Percentiles rank a stretch among this genome's conserved stretches.
phyloP scores from a whole-genome alignment of 2,113 vertebrate species.

The Pseudorectes ferrugineus region DNA sequence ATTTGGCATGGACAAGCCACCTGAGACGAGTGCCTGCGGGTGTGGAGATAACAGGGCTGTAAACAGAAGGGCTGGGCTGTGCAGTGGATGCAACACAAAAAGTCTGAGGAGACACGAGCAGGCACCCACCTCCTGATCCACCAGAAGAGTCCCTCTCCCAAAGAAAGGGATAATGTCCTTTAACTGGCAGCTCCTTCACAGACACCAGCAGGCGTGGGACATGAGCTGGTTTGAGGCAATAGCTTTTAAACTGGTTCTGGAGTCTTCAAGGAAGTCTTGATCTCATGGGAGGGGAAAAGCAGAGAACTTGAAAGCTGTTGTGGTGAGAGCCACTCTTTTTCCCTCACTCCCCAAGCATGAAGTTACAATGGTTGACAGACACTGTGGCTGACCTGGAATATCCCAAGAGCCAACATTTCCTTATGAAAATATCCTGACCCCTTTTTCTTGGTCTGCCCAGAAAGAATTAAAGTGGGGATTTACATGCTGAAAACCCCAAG shows the following conservation, averaged over 20 bases:
- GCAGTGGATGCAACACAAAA: neutral
- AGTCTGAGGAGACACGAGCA: neutral
- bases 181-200: neutral
- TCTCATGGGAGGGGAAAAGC: neutral
- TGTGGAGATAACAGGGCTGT: slow-evolving; percentile 36
- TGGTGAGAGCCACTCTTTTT: neutral
- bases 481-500: neutral
- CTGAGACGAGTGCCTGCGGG: neutral
- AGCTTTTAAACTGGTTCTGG: neutral
- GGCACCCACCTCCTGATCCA: neutral
- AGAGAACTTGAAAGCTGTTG: neutral
- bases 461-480: neutral
- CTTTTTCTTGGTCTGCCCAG: neutral
- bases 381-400: neutral
- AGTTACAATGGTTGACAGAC: neutral
- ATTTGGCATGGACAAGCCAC: slow-evolving; percentile 13
- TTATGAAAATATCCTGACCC: neutral
- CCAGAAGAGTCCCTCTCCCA: neutral
- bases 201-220: neutral
- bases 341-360: neutral
- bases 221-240: neutral
- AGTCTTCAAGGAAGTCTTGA: neutral
- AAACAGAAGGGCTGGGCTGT: slow-evolving; percentile 10
- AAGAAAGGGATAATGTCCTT: neutral
- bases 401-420: neutral